phyloP scores from a whole-genome alignment of 2,888 invertebrate species.

The Caenorhabditis sp. region DNA sequence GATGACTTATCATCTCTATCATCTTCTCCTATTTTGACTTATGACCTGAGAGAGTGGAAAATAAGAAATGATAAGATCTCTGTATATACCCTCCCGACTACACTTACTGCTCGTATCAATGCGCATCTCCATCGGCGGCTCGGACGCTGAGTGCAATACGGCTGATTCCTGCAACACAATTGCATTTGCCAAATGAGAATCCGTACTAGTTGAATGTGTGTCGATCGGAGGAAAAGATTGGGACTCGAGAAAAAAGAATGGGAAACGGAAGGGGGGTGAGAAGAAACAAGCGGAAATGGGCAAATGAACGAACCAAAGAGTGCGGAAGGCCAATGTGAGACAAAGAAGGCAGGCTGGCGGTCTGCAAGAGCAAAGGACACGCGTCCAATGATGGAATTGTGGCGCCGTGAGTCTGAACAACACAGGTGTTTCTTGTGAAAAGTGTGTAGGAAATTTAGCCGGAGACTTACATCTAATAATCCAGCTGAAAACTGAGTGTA shows the following conservation, averaged over 20 bases:
- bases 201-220: constrained; percentile 38
- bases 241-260: neutral
- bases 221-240: constrained; percentile 40
- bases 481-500: constrained; percentile 52
- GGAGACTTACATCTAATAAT: constrained; percentile 45
- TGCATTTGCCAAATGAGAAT: constrained; percentile 59
- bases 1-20: constrained; percentile 50
- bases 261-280: constrained; percentile 15
- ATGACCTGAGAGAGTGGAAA: constrained; percentile 13
- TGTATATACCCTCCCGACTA: constrained; percentile 5
- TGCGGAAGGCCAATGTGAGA: constrained; percentile 59
- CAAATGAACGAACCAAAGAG: constrained; percentile 55
- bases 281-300: constrained; percentile 49
- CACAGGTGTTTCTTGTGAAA: constrained; percentile 19
- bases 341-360: constrained; percentile 57
- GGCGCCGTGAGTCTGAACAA: constrained; percentile 45
- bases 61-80: constrained; percentile 29
- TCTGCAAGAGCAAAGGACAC: constrained; percentile 62
- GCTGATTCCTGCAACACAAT: constrained; percentile 88
- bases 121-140: constrained; percentile 82
- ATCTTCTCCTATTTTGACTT: constrained; percentile 35
- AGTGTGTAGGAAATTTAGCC: neutral
- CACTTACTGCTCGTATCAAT: constrained; percentile 90
- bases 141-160: constrained; percentile 53
- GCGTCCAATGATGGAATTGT: constrained; percentile 56